Evolutionary conservation across 2,113 vertebrate species (phyloP).

Genomic region (Apteryx owenii): DNA sequence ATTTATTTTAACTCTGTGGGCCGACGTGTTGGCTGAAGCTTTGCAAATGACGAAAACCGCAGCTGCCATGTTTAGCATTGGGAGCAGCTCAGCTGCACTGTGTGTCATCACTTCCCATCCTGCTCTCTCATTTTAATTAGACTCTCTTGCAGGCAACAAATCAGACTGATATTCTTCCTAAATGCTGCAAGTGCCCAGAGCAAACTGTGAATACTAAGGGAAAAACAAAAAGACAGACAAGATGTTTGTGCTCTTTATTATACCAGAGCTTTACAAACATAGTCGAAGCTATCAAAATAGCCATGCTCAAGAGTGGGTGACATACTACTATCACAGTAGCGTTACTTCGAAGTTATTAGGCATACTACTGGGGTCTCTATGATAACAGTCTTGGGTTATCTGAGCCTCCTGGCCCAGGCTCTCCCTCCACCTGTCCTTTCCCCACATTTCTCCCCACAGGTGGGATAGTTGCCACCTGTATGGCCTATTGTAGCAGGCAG

Average conservation of each 20-base stretch:
- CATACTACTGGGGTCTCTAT: neutral
- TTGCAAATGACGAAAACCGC: slow-evolving; percentile 45
- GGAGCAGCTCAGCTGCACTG: slow-evolving; percentile 62
- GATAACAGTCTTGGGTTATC: neutral
- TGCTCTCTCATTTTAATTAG: slow-evolving; percentile 65
- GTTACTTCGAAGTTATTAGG: neutral
- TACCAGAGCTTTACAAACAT: neutral
- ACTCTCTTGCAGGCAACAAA: slow-evolving; percentile 68
- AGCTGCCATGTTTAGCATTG: slow-evolving; percentile 57
- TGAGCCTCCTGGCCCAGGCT: neutral
- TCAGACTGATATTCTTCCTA: slow-evolving; percentile 63
- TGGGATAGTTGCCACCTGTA: neutral
- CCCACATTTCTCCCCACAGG: neutral
- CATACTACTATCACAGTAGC: neutral
- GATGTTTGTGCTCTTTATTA: slow-evolving; percentile 34
- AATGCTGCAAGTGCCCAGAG: slow-evolving; percentile 51
- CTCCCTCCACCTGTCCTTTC: neutral
- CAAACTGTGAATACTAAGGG: slow-evolving; percentile 29
- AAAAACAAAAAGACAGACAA: slow-evolving; percentile 43
- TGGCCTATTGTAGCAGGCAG: neutral
- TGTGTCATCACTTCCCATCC: slow-evolving; percentile 55
- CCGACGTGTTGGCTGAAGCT: slow-evolving; percentile 62
- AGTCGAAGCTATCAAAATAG: slow-evolving; percentile 7
- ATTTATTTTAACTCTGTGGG: slow-evolving; percentile 67
- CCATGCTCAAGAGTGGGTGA: neutral